Percentiles rank a stretch among this genome's conserved stretches.
These are phyloP conservation scores for Lutjanus campechanus DNA, from an alignment of 2,797 vertebrate species.

Conservation along the genomic window DNA sequence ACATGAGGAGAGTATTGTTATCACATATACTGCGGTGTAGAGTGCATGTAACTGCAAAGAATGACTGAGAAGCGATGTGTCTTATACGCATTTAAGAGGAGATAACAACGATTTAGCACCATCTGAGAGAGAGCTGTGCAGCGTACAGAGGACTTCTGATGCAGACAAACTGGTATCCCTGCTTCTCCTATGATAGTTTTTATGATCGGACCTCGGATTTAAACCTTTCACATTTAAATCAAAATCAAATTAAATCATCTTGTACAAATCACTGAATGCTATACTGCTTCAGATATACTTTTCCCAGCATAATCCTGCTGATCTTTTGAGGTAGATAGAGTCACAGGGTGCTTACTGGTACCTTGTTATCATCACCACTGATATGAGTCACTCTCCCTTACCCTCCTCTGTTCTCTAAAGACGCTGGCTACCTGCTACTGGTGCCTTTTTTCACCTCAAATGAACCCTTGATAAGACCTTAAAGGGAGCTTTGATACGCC, in stretches of 20 bases:
- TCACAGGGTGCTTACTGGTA: not conserved
- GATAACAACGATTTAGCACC: too few species aligned
- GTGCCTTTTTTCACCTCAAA: slow-evolving; percentile 32
- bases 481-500: slow-evolving; percentile 33
- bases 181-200: not conserved
- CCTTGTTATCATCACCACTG: slow-evolving; percentile 12
- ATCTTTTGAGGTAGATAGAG: slow-evolving; percentile 4
- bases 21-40: too few species aligned
- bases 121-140: too few species aligned
- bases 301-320: not conserved
- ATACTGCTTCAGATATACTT: not conserved
- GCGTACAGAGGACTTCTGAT: not conserved
- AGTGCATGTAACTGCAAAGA: too few species aligned
- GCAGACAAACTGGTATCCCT: not conserved
- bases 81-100: too few species aligned
- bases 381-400: slow-evolving; percentile 13
- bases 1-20: slow-evolving; percentile 8
- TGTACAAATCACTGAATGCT: not conserved
- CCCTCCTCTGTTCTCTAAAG: slow-evolving; percentile 21
- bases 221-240: not conserved
- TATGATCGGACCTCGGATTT: not conserved
- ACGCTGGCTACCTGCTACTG: not conserved
- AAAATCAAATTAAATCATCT: not conserved
- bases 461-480: slow-evolving; percentile 44
- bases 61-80: too few species aligned